phyloP scores from a whole-genome alignment of 2,888 invertebrate species.

The Fissipunctia ypsillon region DNA sequence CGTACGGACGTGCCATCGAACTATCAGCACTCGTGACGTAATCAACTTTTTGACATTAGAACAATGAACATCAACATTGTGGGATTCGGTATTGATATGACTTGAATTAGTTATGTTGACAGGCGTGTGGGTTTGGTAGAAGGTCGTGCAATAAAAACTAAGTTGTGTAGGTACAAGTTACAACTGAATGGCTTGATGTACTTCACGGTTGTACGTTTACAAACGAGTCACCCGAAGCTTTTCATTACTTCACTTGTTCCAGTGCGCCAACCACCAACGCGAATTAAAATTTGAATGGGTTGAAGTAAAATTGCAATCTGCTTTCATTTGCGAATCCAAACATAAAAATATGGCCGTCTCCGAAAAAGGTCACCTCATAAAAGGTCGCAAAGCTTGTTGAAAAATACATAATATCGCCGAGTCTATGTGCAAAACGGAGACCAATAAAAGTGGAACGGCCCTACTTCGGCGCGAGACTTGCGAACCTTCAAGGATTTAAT shows the following conservation, averaged over 20 bases:
- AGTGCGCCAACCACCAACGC: background rate
- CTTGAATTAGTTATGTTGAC: conserved; percentile 30
- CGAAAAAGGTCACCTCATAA: conserved; percentile 47
- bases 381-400: conserved; percentile 54
- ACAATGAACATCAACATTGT: conserved; percentile 54
- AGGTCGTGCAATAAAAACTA: conserved; percentile 17
- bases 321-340: conserved; percentile 33
- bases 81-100: conserved; percentile 36
- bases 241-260: background rate
- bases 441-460: conserved; percentile 40
- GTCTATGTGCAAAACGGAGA: conserved; percentile 27
- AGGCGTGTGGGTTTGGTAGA: conserved; percentile 32
- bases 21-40: conserved; percentile 30
- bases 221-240: background rate
- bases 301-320: conserved; percentile 24
- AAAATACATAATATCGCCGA: conserved; percentile 33
- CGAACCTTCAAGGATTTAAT: conserved; percentile 29
- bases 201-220: background rate
- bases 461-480: conserved; percentile 10
- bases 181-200: background rate
- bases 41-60: conserved; percentile 37
- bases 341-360: conserved; percentile 40
- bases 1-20: conserved; percentile 43
- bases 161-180: background rate
- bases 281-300: background rate